These are phyloP conservation scores for Phoxinus phoxinus DNA, from an alignment of 2,113 vertebrate genomes.

Conservation along the genomic window DNA sequence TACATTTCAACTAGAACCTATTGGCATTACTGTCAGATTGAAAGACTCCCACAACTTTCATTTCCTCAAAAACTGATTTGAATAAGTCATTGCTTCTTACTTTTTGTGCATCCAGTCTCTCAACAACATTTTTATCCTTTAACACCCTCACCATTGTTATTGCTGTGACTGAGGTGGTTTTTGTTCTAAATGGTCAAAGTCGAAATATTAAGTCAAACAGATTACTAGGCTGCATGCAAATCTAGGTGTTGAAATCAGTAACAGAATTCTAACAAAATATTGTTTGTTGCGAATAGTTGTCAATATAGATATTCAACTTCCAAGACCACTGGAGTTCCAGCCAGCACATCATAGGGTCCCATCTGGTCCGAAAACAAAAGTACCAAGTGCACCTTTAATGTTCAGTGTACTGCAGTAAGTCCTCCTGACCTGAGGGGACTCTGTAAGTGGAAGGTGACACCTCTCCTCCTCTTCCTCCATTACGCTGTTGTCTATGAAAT, in stretches of 20 bases:
- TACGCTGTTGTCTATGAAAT: conserved; percentile 81
- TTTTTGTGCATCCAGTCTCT: neutral
- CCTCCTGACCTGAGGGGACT: conserved; percentile 62
- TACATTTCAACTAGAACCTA: neutral
- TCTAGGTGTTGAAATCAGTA: neutral
- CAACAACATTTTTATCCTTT: neutral
- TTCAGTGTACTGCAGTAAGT: neutral
- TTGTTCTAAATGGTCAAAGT: neutral
- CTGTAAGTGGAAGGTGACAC: conserved; percentile 45
- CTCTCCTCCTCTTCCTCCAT: conserved; percentile 80
- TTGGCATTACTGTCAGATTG: neutral
- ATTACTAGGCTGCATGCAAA: neutral
- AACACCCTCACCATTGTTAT: neutral
- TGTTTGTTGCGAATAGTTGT: neutral
- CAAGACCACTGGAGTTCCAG: neutral
- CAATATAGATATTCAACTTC: neutral
- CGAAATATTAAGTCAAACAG: neutral
- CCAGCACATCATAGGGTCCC: neutral
- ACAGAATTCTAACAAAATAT: neutral
- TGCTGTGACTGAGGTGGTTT: neutral
- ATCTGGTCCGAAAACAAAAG: neutral
- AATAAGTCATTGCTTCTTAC: neutral
- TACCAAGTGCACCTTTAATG: neutral
- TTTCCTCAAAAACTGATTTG: neutral
- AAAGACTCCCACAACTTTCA: neutral